Evolutionary conservation across 1,140 invertebrate genomes (phyloP), one percentile per base, ranked within the genome.

Genomic region (Hypothenemus hampei): DNA sequence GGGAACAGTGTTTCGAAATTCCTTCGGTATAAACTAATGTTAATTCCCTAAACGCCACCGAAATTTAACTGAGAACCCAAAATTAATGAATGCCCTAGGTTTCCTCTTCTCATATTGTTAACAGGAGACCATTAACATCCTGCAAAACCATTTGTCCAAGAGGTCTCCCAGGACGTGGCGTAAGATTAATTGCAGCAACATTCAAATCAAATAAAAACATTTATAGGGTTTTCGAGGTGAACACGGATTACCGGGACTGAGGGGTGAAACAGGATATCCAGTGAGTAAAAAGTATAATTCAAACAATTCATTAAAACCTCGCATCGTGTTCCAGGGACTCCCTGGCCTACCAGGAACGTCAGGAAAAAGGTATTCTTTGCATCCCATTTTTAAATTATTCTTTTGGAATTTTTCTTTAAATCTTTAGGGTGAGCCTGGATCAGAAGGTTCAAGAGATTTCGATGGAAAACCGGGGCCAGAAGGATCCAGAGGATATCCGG

Each of bases 1-100:
- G 83, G 62, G 83, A 87, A 65, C 78, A 70, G n/a, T 90, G 87
- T 65, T 76, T 78, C 47, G 86, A 89, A 70, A 63, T 89, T 29
- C 82, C 81, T 37, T 78, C 8, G 16, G 53, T 56, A 48, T 29
- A 31, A 11, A n/a, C n/a, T n/a, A n/a, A n/a, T 31, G 8, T 8
- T 11, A 31, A 8, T 31, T 31, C 6, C 26, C 26, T 29, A 29
- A 7, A 29, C 26, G 26, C 26, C n/a, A n/a, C n/a, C n/a, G n/a
- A n/a, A n/a, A n/a, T n/a, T n/a, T n/a, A n/a, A n/a, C n/a, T n/a
- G n/a, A n/a, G n/a, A n/a, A n/a, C n/a, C n/a, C n/a, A n/a, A n/a
- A n/a, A n/a, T n/a, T n/a, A n/a, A n/a, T n/a, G n/a, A n/a, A n/a
- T n/a, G n/a, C n/a, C n/a, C n/a, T n/a, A n/a, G n/a, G n/a, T n/a